Conservation (phyloP, 2,888 invertebrate species). For the Hirtodrosophila cameraria region DNA sequence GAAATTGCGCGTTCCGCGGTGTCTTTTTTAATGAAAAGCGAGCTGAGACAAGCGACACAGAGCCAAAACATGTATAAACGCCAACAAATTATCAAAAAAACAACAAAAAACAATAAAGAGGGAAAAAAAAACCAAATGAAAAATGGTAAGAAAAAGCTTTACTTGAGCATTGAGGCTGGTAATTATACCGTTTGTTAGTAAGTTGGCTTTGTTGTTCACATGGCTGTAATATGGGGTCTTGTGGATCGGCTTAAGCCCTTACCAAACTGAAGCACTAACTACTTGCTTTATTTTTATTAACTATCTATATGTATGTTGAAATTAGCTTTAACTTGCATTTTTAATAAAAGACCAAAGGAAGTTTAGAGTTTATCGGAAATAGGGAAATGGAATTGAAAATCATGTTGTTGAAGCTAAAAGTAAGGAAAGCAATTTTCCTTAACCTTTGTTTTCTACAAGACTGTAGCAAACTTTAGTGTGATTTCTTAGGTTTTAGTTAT, state of each 20-base stretch:
- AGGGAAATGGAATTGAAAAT: no score
- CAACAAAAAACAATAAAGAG: no score
- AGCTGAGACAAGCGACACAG: constrained; percentile 34
- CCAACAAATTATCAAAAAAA: constrained; percentile 62
- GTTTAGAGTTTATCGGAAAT: no score
- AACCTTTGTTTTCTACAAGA: no score
- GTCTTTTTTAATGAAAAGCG: constrained; percentile 60
- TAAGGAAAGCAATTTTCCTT: no score
- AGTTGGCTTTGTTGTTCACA: constrained; percentile 30
- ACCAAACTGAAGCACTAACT: not conserved
- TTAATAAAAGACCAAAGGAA: no score
- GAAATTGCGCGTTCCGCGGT: constrained; percentile 51
- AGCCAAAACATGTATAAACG: constrained; percentile 33
- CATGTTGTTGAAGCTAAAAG: no score
- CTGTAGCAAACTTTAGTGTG: no score
- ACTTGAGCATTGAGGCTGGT: constrained; percentile 38
- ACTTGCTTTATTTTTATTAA: no score
- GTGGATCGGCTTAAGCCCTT: not conserved
- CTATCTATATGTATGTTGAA: no score
- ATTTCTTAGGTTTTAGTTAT: no score
- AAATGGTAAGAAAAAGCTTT: constrained; percentile 16
- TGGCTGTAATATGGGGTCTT: constrained; percentile 21
- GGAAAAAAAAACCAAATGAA: not conserved
- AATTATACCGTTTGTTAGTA: constrained; percentile 50
- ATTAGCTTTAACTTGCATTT: no score